Conservation (phyloP, 2,797 vertebrate genomes). For the Pitangus sulphuratus region DNA sequence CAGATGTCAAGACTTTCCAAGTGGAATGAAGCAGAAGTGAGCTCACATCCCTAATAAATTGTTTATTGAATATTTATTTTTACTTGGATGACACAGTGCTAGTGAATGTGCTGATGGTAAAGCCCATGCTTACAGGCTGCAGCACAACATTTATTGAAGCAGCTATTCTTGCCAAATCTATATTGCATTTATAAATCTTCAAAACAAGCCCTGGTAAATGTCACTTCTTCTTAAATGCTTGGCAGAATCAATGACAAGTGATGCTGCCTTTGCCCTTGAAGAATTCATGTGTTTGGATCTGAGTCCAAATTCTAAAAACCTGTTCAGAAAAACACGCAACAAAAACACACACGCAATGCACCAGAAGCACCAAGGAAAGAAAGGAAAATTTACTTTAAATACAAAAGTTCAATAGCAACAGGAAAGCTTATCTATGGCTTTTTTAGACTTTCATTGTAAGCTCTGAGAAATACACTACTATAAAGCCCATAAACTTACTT, state of each 20-base stretch:
- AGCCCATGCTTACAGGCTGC: constrained; percentile 45
- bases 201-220: constrained; percentile 70
- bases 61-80: constrained; percentile 70
- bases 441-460: neutral
- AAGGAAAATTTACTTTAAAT: neutral
- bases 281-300: neutral
- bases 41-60: constrained; percentile 59
- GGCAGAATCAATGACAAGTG: constrained; percentile 59
- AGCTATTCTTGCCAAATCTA: constrained; percentile 66
- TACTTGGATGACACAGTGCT: constrained; percentile 48
- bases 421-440: neutral
- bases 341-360: neutral
- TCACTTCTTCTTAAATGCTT: constrained; percentile 70
- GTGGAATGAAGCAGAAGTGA: constrained; percentile 66
- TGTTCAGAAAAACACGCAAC: neutral
- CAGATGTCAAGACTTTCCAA: constrained; percentile 50
- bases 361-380: neutral
- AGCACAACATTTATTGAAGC: constrained; percentile 66
- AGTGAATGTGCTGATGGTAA: constrained; percentile 11
- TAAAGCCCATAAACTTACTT: neutral
- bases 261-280: constrained; percentile 61
- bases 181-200: constrained; percentile 67
- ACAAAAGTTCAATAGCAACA: neutral
- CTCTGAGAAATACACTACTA: neutral
- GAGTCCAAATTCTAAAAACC: constrained; percentile 35